Evolutionary conservation across 2,888 invertebrate species (phyloP).

Genomic region (Epinotia bilunana): DNA sequence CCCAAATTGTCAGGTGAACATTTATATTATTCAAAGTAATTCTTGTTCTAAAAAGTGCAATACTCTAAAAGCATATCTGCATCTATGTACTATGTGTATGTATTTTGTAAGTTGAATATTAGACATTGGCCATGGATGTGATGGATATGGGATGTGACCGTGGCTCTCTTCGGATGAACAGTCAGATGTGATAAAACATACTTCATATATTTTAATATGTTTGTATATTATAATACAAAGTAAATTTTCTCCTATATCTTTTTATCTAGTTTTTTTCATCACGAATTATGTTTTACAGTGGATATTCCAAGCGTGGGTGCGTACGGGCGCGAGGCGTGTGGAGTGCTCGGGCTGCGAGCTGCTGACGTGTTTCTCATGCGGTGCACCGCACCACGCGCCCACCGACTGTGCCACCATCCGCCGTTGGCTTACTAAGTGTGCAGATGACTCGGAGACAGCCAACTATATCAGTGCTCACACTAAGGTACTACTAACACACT

Average conservation of each 20-base stretch:
- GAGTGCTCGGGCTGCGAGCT: constrained; percentile 95
- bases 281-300: constrained; percentile 67
- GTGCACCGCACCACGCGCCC: constrained; percentile 99
- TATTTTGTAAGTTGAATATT: background rate
- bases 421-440: constrained; percentile 99
- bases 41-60: background rate
- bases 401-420: constrained; percentile 98
- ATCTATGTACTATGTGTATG: background rate
- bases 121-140: background rate
- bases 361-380: constrained; percentile 97
- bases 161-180: background rate
- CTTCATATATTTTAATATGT: too few species aligned
- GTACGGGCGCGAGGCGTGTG: constrained; percentile 89
- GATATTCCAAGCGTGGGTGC: constrained; percentile 93
- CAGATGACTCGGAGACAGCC: constrained; percentile 99
- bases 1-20: constrained; percentile 92
- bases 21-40: background rate
- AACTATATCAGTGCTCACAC: constrained; percentile 99
- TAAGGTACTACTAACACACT: constrained; percentile 84
- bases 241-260: too few species aligned
- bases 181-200: too few species aligned
- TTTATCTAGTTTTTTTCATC: too few species aligned
- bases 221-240: too few species aligned
- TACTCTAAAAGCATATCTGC: background rate
- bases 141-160: background rate